Base-by-base conservation (phyloP, 2,888 invertebrate species). In the Crocallis elinguaria region DNA sequence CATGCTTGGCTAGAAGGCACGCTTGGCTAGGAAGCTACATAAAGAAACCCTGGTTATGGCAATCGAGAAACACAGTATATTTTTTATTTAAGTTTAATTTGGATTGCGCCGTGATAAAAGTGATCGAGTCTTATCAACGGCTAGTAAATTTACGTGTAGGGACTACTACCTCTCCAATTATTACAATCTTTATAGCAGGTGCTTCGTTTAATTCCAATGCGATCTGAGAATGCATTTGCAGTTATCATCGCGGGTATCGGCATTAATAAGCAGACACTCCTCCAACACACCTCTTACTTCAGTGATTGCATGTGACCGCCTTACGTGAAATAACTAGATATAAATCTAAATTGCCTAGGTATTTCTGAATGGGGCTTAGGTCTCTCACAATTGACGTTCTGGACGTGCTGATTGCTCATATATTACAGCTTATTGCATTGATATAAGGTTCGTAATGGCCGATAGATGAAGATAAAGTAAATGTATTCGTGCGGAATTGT, bases 281-380 rank as follows among this genome's bases (percentile, higher is more conserved):
- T 58, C 42, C 41, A 45, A 44, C 55, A 39, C 46, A 51, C 67
- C 66, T 64, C 59, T 57, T 53, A 57, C 57, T 51, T 56, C 67
- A 57, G 55, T 72, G 70, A 70, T 76, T 71, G 73, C 73, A 76
- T 73, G 72, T 74, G 79, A 75, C 79, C 77, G 74, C 64, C 75
- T 77, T 75, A 78, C 76, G 70, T 77, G 73, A 74, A 75, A 73
- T 70, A 71, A 63, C 75, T 71, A 69, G 82, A 84, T 84, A 79
- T 60, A 66, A 82, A 54, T 85, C 82, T 84, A 79, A 80, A 84
- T 79, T 78, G 73, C 70, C 63, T 60, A 71, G 74, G 69, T 71
- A 79, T 77, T 44, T 45, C 51, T 46, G 45, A 45, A 51, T 52
- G 46, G 35, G 33, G 27, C 35, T 45, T 25, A 27, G 25, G 14